These are phyloP conservation scores for Pangasius mekongensis DNA, from an alignment of 2,797 vertebrate genomes.

Conservation along the genomic window DNA sequence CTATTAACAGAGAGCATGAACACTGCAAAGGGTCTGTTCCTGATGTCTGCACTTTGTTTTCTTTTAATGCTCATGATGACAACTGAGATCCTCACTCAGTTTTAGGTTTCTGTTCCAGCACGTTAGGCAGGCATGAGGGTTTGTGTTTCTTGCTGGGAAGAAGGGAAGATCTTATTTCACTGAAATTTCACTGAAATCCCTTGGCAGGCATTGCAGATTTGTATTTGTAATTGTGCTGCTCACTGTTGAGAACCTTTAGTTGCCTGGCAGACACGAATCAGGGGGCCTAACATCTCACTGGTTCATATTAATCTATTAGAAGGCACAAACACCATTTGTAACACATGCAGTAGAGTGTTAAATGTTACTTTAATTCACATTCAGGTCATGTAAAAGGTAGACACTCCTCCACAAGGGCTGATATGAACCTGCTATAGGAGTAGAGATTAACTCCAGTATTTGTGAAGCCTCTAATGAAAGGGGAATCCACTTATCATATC, in stretches of 20 bases:
- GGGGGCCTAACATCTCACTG: background rate
- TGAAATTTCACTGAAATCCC: background rate
- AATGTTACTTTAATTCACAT: background rate
- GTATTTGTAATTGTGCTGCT: background rate
- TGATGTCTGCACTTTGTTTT: background rate
- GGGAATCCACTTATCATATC: background rate
- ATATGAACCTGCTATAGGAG: background rate
- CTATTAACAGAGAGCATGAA: background rate
- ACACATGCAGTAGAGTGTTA: background rate
- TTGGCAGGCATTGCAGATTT: background rate
- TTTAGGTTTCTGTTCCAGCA: conserved; percentile 7
- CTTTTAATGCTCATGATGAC: conserved; percentile 5
- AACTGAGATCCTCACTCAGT: background rate
- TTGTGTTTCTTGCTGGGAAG: background rate
- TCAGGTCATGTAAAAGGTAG: background rate
- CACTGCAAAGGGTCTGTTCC: background rate
- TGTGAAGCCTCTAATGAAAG: background rate
- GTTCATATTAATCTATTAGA: conserved; percentile 23
- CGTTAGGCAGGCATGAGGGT: background rate
- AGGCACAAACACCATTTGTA: background rate
- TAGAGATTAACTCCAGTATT: background rate
- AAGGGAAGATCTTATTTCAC: background rate
- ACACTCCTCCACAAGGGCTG: background rate
- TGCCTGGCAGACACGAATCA: conserved; percentile 11
- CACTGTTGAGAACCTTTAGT: background rate